Evolutionary conservation across 2,113 vertebrate genomes (phyloP).

Genomic region (Sinocyclocheilus anshuiensis): DNA sequence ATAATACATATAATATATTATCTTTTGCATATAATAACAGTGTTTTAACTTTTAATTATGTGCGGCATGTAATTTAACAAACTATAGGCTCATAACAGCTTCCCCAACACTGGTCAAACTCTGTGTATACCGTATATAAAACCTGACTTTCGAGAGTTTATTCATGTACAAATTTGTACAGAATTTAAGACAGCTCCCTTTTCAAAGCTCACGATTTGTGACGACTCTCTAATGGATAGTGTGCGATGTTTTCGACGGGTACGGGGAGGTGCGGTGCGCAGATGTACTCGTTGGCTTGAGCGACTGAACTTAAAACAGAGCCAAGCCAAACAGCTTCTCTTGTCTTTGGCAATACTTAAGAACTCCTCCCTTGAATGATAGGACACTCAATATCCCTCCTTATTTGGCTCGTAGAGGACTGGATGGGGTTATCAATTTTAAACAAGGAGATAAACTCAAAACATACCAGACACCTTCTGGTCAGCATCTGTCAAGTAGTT

Average conservation of each 20-base stretch:
- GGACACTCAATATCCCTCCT: slow-evolving; percentile 45
- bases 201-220: background rate
- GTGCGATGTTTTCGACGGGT: slow-evolving; percentile 25
- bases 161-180: background rate
- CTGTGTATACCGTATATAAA: background rate
- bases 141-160: background rate
- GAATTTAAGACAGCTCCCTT: background rate
- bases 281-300: slow-evolving; percentile 6
- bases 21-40: background rate
- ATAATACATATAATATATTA: too few relatives aligned
- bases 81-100: background rate
- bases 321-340: slow-evolving; percentile 40
- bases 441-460: slow-evolving; percentile 72
- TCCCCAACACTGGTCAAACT: background rate
- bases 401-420: slow-evolving; percentile 51
- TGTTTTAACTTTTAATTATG: background rate
- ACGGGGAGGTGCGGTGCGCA: background rate
- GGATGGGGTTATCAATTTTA: slow-evolving; percentile 61
- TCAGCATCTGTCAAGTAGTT: slow-evolving; percentile 64
- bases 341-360: slow-evolving; percentile 41
- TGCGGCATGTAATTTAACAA: background rate
- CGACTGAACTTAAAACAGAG: slow-evolving; percentile 1
- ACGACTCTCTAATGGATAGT: background rate
- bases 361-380: slow-evolving; percentile 59
- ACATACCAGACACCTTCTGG: slow-evolving; percentile 61